Evolutionary conservation across 2,113 vertebrate genomes (phyloP).

Genomic region (Collichthys lucidus): DNA sequence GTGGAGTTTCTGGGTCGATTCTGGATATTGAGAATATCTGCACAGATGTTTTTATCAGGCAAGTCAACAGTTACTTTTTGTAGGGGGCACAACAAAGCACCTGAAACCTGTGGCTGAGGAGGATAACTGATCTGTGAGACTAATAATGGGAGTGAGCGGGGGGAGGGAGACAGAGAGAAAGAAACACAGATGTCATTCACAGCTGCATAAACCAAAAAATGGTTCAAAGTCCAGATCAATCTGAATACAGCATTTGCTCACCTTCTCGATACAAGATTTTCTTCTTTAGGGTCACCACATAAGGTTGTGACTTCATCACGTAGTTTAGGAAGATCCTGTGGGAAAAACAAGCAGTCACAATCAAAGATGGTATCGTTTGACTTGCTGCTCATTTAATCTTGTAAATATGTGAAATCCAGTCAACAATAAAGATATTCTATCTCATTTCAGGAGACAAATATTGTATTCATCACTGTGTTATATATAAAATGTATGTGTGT

Average conservation of each 20-base stretch:
- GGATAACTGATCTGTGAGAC: constrained; percentile 1
- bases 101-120: constrained; percentile 18
- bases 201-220: background rate
- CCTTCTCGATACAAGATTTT: constrained; percentile 27
- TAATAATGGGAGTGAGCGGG: background rate
- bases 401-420: background rate
- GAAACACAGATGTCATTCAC: background rate
- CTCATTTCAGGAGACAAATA: background rate
- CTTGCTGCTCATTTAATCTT: background rate
- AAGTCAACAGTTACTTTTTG: background rate
- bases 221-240: background rate
- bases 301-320: constrained; percentile 8
- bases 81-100: background rate
- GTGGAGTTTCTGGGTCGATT: background rate
- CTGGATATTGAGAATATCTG: background rate
- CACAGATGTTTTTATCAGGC: background rate
- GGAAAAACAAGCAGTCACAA: background rate
- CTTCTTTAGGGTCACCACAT: background rate
- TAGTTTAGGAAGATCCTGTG: constrained; percentile 32
- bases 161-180: constrained; percentile 5
- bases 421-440: too few relatives aligned
- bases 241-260: constrained; percentile 15
- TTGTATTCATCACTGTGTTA: background rate
- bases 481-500: background rate
- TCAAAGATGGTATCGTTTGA: background rate